Conservation (phyloP, 2,113 vertebrate genomes). For the Limnothrissa miodon region DNA sequence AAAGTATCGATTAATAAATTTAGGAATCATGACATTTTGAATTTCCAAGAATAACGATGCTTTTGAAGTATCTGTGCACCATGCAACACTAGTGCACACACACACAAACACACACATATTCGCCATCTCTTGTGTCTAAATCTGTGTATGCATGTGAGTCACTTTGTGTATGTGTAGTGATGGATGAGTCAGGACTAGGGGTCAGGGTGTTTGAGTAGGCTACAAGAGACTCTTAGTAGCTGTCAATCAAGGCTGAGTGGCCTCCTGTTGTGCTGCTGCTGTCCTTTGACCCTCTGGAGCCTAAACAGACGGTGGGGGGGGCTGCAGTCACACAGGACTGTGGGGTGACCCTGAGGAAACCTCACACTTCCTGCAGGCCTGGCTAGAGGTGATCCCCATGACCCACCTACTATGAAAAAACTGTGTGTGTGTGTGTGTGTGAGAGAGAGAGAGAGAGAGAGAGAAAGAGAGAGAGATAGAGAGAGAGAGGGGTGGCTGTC, state of each 20-base stretch:
- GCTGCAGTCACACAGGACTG: conserved; percentile 25
- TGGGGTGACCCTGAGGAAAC: conserved; percentile 19
- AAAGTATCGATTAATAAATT: too few relatives aligned
- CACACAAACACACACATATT: background rate
- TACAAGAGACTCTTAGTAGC: conserved; percentile 37
- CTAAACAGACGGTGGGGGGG: conserved; percentile 47
- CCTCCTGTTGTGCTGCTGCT: conserved; percentile 39
- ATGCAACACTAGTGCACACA: background rate
- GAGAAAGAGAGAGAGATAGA: background rate
- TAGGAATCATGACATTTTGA: too few relatives aligned
- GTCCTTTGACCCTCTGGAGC: conserved; percentile 40
- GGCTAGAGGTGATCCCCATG: conserved; percentile 33
- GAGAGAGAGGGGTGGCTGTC: background rate
- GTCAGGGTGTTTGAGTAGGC: conserved; percentile 30
- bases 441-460: background rate
- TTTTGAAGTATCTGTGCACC: too few relatives aligned
- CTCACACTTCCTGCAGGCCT: conserved; percentile 34
- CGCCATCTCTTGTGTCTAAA: too few relatives aligned
- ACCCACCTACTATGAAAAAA: conserved; percentile 30
- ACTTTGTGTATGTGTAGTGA: background rate
- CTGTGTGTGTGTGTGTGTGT: background rate
- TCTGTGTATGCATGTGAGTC: background rate
- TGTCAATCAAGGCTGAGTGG: conserved; percentile 36
- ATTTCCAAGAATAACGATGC: too few relatives aligned
- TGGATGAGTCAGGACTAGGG: background rate